Evolutionary conservation across 2,797 vertebrate genomes (phyloP), one percentile per base, ranked within the genome.

Genomic region (Sebastes matsubarae): DNA sequence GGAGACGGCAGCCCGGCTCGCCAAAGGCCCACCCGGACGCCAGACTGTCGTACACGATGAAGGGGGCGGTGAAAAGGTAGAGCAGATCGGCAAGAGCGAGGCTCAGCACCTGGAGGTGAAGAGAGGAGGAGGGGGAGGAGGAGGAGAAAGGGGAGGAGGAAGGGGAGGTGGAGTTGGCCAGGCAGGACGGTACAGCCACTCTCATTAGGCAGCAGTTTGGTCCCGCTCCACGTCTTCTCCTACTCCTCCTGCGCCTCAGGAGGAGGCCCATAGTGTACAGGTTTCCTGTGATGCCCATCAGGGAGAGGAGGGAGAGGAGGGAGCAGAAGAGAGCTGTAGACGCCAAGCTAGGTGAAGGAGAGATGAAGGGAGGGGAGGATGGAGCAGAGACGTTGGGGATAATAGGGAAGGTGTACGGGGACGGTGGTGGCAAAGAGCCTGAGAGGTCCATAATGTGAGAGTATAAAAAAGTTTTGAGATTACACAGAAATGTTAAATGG

Each of bases 1-100:
- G 94, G 36, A 97, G 93, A 32, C 96, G 94, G 63, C 97, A 97
- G 50, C 97, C 97, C 4, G 92, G 90, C 86, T 97, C 96, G 0
- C 97, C 97, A 1, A 97, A 97, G 8, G 95, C 95, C 97, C 97
- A 97, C 65, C 97, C 96, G 0, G 95, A 95, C 0, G 93, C 96
- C 83, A 97, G 89, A 77, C 96, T 96, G 87, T 96, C 96, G 6
- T 97, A 97, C 32, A 97, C 97, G 0, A 97, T 97, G 92, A 97
- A 97, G 46, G 97, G 97, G 16, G 95, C 94, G 0, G 97, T 97
- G 81, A 96, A 97, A 14, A 97, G 96, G 92, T 97, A 97, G 30
- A 97, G 93, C 54, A 97, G 94, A 75, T 97, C 97, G 0, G 97
- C 97, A 38, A 97, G 87, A 24, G 97, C 97, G 8, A 97, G 94